Conservation (phyloP, 1,140 invertebrate species). For the Macrocentrus cingulum region DNA sequence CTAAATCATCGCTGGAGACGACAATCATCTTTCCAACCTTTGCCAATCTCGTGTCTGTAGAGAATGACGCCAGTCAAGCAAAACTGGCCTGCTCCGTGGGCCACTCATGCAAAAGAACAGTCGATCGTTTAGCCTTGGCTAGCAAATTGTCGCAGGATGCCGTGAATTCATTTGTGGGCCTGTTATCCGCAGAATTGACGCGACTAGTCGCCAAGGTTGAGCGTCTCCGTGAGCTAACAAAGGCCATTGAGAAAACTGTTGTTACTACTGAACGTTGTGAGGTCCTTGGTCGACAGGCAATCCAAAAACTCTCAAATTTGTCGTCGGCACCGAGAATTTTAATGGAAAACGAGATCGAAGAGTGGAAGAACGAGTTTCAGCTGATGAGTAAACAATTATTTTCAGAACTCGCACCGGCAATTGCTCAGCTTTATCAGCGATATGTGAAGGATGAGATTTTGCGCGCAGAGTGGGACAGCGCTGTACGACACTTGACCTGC, state of each 20-base stretch:
- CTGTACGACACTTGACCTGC: slow-evolving; percentile 68
- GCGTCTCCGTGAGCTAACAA: slow-evolving; percentile 57
- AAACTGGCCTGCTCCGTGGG: slow-evolving; percentile 88
- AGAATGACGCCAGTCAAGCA: slow-evolving; percentile 85
- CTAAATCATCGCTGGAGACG: background rate
- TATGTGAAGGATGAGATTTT: slow-evolving; percentile 62
- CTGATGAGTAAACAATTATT: slow-evolving; percentile 51
- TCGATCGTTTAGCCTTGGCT: slow-evolving; percentile 69
- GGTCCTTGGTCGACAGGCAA: slow-evolving; percentile 39
- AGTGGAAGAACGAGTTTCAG: slow-evolving; percentile 53
- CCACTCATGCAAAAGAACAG: slow-evolving; percentile 77
- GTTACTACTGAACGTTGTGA: slow-evolving; percentile 46
- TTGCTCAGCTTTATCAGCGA: slow-evolving; percentile 63
- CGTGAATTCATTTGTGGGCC: slow-evolving; percentile 66
- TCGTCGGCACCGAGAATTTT: background rate
- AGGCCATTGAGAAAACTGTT: slow-evolving; percentile 55
- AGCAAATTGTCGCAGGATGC: slow-evolving; percentile 69
- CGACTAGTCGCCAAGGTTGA: slow-evolving; percentile 58
- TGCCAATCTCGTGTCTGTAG: slow-evolving; percentile 77
- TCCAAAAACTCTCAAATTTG: slow-evolving; percentile 40
- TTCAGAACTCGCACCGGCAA: slow-evolving; percentile 55
- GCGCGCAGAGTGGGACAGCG: slow-evolving; percentile 72
- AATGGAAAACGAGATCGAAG: slow-evolving; percentile 37
- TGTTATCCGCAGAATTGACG: slow-evolving; percentile 62
- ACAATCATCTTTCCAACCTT: slow-evolving; percentile 71